phyloP scores from a whole-genome alignment of 37 sponge, comb jelly and placozoan species.

The Diacarnus erythraeanus region DNA sequence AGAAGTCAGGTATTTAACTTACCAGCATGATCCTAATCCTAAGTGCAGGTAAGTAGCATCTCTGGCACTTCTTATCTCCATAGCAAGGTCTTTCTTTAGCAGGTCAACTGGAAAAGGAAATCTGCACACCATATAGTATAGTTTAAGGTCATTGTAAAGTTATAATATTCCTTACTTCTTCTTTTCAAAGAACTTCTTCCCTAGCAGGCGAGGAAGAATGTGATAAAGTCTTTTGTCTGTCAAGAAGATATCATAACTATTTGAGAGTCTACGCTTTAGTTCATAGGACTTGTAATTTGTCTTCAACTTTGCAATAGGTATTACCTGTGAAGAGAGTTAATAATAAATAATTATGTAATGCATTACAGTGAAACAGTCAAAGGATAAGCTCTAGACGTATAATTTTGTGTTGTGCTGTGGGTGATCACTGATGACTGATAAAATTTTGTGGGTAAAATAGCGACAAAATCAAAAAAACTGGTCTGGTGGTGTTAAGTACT shows the following conservation, averaged over 20 bases:
- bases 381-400: too few relatives aligned
- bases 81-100: slow-evolving; percentile 51
- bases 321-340: slow-evolving; percentile 38
- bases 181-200: slow-evolving; percentile 85
- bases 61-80: slow-evolving; percentile 51
- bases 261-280: slow-evolving; percentile 53
- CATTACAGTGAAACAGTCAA: too few relatives aligned
- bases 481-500: too few relatives aligned
- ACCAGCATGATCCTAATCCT: slow-evolving; percentile 74
- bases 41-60: slow-evolving; percentile 65
- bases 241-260: slow-evolving; percentile 73
- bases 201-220: slow-evolving; percentile 60
- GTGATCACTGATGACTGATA: too few relatives aligned
- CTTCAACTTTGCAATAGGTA: slow-evolving; percentile 72
- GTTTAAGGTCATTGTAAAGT: background rate
- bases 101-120: slow-evolving; percentile 77
- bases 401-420: too few relatives aligned
- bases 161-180: slow-evolving; percentile 46
- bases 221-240: slow-evolving; percentile 71
- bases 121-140: slow-evolving; percentile 30
- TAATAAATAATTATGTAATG: background rate
- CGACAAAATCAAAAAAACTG: too few relatives aligned
- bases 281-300: slow-evolving; percentile 84
- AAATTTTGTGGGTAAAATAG: too few relatives aligned
- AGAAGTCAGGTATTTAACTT: too few relatives aligned